Percentiles rank a stretch among this genome's conserved stretches.
Evolutionary conservation across 2,797 vertebrate species (phyloP).

Genomic region (Microtus californicus): DNA sequence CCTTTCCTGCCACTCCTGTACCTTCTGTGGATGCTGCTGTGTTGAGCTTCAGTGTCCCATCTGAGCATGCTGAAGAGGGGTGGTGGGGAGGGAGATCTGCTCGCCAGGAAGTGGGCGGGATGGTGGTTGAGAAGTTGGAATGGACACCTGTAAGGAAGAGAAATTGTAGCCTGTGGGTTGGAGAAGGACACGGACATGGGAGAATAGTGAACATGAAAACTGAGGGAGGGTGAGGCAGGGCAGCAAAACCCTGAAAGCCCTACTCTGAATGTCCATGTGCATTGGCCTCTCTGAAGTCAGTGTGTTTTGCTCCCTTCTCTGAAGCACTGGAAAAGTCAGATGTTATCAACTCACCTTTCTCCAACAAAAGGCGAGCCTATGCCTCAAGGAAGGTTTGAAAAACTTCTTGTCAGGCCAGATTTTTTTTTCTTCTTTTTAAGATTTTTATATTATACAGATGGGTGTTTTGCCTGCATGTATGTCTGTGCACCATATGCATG

Average conservation of each 20-base stretch:
- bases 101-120: conserved; percentile 80
- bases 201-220: not conserved
- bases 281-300: not conserved
- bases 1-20: not conserved
- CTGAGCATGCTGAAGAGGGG: conserved; percentile 80
- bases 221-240: not conserved
- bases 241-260: not conserved
- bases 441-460: not conserved
- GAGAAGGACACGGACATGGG: not conserved
- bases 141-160: conserved; percentile 72
- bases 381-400: not conserved
- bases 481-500: not conserved
- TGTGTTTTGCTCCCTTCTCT: not conserved
- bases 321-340: not conserved
- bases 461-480: not conserved
- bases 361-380: not conserved
- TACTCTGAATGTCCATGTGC: not conserved
- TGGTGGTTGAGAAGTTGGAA: conserved; percentile 79
- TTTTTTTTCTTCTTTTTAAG: not conserved
- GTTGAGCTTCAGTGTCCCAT: conserved; percentile 77
- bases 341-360: not conserved
- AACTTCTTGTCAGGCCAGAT: not conserved
- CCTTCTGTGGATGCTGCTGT: conserved; percentile 80
- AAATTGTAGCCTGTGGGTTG: not conserved
- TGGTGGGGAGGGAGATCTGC: conserved; percentile 82